Conservation (phyloP, 1,140 invertebrate genomes). For the Thaumatotibia leucotreta region DNA sequence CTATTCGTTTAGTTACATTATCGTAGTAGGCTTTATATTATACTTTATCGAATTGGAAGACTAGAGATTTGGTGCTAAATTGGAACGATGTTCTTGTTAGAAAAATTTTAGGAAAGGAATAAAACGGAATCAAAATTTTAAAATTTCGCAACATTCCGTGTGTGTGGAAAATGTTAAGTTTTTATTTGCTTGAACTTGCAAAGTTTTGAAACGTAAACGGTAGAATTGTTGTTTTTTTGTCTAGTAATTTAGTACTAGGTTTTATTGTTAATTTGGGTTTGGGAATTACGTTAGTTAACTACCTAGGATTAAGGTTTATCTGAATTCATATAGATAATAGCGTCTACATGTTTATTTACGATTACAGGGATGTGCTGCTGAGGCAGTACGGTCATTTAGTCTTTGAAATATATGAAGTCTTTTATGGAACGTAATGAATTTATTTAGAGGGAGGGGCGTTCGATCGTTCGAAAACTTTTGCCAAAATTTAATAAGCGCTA, state of each 20-base stretch:
- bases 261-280: slow-evolving; percentile 74
- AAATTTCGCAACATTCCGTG: slow-evolving; percentile 68
- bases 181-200: slow-evolving; percentile 68
- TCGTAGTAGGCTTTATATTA: slow-evolving; percentile 70
- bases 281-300: slow-evolving; percentile 73
- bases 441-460: slow-evolving; percentile 47
- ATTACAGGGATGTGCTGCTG: slow-evolving; percentile 74
- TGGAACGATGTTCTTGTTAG: slow-evolving; percentile 62
- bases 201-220: slow-evolving; percentile 43
- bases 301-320: slow-evolving; percentile 70
- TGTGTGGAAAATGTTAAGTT: slow-evolving; percentile 64
- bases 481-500: slow-evolving; percentile 74
- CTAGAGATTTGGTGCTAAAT: slow-evolving; percentile 75
- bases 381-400: slow-evolving; percentile 56
- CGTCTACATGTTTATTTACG: slow-evolving; percentile 65
- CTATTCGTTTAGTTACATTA: slow-evolving; percentile 63
- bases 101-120: slow-evolving; percentile 35
- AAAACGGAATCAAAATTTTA: slow-evolving; percentile 47
- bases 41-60: slow-evolving; percentile 72
- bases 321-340: slow-evolving; percentile 71
- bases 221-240: slow-evolving; percentile 72
- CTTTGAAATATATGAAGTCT: slow-evolving; percentile 23
- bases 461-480: slow-evolving; percentile 44
- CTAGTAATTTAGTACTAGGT: slow-evolving; percentile 68
- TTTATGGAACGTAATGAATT: slow-evolving; percentile 49